A percentile compares a stretch with the other conserved stretches of the same genome.
phyloP scores from a whole-genome alignment of 2,888 invertebrate species.

The Synanthedon vespiformis region DNA sequence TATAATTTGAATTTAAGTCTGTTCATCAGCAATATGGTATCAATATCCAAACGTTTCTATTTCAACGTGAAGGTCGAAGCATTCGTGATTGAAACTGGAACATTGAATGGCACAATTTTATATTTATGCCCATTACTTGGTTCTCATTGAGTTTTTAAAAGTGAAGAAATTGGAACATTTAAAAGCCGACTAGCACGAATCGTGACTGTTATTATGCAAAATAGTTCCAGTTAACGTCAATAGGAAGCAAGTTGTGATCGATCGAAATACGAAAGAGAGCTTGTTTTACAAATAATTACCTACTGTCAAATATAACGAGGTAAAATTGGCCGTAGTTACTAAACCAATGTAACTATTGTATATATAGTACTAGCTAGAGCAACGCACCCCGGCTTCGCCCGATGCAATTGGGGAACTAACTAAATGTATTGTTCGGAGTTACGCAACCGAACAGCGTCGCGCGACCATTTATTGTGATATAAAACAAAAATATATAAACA shows the following conservation, averaged over 20 bases:
- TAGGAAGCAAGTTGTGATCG: conserved; percentile 36
- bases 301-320: neutral
- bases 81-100: conserved; percentile 53
- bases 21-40: too few species aligned
- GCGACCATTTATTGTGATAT: too few species aligned
- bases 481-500: too few species aligned
- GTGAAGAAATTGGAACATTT: conserved; percentile 45
- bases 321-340: too few species aligned
- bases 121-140: conserved; percentile 30
- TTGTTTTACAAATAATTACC: conserved; percentile 18
- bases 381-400: too few species aligned
- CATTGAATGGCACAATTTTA: conserved; percentile 43
- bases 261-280: conserved; percentile 27
- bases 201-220: conserved; percentile 62
- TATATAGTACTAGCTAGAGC: too few species aligned
- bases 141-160: conserved; percentile 35
- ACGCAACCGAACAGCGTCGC: too few species aligned
- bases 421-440: too few species aligned
- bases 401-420: too few species aligned
- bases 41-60: conserved; percentile 25
- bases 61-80: conserved; percentile 51
- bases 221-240: conserved; percentile 31
- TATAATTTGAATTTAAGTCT: too few species aligned
- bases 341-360: too few species aligned
- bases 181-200: conserved; percentile 30